Conservation (phyloP, 2,888 invertebrate species). For the Polylopha cassiicola region DNA sequence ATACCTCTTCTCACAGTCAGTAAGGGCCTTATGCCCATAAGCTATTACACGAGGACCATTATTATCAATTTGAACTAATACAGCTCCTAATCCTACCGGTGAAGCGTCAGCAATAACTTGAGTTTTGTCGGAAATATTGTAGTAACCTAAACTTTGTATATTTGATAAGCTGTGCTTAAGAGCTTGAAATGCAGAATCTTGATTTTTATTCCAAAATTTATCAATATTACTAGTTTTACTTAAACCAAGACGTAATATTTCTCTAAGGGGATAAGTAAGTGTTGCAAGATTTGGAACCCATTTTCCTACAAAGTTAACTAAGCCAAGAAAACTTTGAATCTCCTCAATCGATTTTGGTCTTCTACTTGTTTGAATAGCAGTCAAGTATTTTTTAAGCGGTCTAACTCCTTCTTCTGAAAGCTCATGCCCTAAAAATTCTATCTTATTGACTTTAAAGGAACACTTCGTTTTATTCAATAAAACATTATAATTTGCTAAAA, state of each 20-base stretch:
- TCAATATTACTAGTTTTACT: background rate
- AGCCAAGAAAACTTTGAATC: slow-evolving; percentile 12
- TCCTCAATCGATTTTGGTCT: slow-evolving; percentile 9
- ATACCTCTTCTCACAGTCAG: slow-evolving; percentile 37
- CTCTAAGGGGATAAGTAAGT: too few species aligned
- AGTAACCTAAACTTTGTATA: slow-evolving; percentile 34
- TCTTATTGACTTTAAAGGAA: too few species aligned
- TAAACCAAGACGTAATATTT: too few species aligned
- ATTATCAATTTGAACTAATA: slow-evolving; percentile 30
- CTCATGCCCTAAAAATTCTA: too few species aligned
- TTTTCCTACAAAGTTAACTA: slow-evolving; percentile 5
- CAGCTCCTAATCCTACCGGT: too few species aligned
- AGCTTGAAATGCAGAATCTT: background rate
- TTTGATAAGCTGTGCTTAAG: slow-evolving; percentile 28
- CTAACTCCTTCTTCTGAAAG: too few species aligned
- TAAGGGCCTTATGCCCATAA: slow-evolving; percentile 44
- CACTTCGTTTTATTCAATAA: too few species aligned
- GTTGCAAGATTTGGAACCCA: too few species aligned
- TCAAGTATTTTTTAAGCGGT: slow-evolving; percentile 11
- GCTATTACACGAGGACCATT: slow-evolving; percentile 37
- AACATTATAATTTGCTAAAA: too few species aligned
- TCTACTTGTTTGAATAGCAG: slow-evolving; percentile 4
- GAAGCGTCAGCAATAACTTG: slow-evolving; percentile 41
- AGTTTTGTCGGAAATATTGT: slow-evolving; percentile 32
- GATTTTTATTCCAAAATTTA: background rate